These are phyloP conservation scores for Andrena marginata DNA, from an alignment of 2,888 invertebrate genomes.

Conservation along the genomic window DNA sequence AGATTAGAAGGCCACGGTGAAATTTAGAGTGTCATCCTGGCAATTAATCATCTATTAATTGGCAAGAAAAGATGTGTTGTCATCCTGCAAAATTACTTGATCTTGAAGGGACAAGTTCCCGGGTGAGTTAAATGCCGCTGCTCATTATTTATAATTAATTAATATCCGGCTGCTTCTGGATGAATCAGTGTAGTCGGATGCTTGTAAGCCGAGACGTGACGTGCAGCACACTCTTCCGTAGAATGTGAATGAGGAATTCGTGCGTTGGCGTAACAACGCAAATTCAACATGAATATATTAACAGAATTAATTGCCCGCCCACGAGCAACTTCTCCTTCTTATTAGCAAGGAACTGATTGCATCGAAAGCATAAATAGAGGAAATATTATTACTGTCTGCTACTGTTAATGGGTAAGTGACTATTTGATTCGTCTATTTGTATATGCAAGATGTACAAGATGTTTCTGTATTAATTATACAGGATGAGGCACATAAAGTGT, in stretches of 20 bases:
- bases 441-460: too few species aligned
- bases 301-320: too few species aligned
- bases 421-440: too few species aligned
- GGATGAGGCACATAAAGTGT: too few species aligned
- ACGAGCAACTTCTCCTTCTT: too few species aligned
- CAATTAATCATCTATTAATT: slow-evolving; percentile 84
- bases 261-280: background rate
- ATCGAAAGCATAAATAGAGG: too few species aligned
- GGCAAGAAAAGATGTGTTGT: slow-evolving; percentile 80
- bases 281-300: background rate
- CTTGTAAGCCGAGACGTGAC: background rate
- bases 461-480: too few species aligned
- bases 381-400: too few species aligned
- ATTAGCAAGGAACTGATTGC: too few species aligned
- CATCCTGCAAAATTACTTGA: slow-evolving; percentile 78
- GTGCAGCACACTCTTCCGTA: background rate
- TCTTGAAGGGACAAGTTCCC: slow-evolving; percentile 67
- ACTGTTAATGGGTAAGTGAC: too few species aligned
- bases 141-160: slow-evolving; percentile 82
- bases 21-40: slow-evolving; percentile 80
- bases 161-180: slow-evolving; percentile 65
- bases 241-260: slow-evolving; percentile 26
- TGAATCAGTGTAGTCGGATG: slow-evolving; percentile 40
- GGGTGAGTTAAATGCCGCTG: slow-evolving; percentile 57
- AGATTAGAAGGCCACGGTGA: slow-evolving; percentile 65